phyloP scores from a whole-genome alignment of 2,888 invertebrate genomes.

The Drosophila siamana region DNA sequence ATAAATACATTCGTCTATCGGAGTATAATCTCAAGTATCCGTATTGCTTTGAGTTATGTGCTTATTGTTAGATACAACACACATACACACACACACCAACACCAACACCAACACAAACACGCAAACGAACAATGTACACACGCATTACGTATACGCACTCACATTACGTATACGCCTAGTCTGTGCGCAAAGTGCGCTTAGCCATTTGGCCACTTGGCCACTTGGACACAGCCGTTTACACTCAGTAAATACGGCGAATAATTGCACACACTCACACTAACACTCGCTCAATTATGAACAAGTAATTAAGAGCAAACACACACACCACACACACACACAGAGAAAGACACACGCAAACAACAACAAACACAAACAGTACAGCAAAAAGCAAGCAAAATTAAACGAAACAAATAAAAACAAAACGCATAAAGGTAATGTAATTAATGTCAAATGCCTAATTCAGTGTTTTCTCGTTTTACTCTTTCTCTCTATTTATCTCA shows the following conservation, averaged over 20 bases:
- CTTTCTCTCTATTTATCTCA: slow-evolving; percentile 33
- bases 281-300: slow-evolving; percentile 11
- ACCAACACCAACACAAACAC: slow-evolving; percentile 8
- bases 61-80: slow-evolving; percentile 36
- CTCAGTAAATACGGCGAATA: slow-evolving; percentile 30
- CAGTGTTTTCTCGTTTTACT: slow-evolving; percentile 41
- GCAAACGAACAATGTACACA: slow-evolving; percentile 6
- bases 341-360: neutral
- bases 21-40: slow-evolving; percentile 14
- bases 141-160: slow-evolving; percentile 9
- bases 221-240: slow-evolving; percentile 3
- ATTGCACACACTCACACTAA: slow-evolving; percentile 18
- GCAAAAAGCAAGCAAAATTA: slow-evolving; percentile 10
- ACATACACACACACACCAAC: neutral
- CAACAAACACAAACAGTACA: neutral
- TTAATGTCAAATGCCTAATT: slow-evolving; percentile 57
- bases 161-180: slow-evolving; percentile 30
- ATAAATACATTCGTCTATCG: slow-evolving; percentile 29
- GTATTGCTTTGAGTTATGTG: slow-evolving; percentile 45
- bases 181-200: slow-evolving; percentile 4
- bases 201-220: neutral
- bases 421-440: slow-evolving; percentile 36
- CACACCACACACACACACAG: neutral
- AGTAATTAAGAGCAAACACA: neutral
- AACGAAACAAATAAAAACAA: slow-evolving; percentile 10